phyloP scores from a whole-genome alignment of 2,797 vertebrate species.

The Psittacula derbiana region DNA sequence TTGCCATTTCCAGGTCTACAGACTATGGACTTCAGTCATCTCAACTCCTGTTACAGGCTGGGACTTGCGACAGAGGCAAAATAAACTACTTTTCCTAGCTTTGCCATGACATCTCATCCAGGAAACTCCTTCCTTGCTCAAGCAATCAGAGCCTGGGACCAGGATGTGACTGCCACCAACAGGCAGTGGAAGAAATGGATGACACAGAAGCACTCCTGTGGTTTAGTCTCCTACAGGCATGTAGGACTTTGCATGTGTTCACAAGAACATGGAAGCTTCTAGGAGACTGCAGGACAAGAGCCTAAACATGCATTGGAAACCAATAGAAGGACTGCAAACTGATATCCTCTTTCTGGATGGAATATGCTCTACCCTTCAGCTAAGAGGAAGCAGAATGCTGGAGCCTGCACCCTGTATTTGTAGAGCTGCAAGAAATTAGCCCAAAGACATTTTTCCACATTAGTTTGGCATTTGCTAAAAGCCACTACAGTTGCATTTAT shows the following conservation, averaged over 20 bases:
- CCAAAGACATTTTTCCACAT: slow-evolving; percentile 35
- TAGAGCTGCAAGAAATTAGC: not conserved
- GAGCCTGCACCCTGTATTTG: not conserved
- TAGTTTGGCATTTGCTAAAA: slow-evolving; percentile 54
- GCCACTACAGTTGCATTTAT: slow-evolving; percentile 18
- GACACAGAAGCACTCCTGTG: not conserved
- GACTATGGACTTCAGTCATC: not conserved
- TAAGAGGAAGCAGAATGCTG: not conserved
- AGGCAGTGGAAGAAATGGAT: not conserved
- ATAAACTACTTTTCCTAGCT: not conserved
- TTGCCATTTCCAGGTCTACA: not conserved
- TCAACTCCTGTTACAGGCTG: not conserved
- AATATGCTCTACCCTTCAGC: not conserved
- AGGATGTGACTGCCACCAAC: not conserved
- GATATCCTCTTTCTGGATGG: not conserved
- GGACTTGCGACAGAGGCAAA: not conserved
- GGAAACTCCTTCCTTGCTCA: slow-evolving; percentile 10
- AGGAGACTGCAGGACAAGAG: not conserved
- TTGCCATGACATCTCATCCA: not conserved
- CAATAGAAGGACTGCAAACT: not conserved
- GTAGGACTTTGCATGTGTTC: not conserved
- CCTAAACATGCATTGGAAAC: not conserved
- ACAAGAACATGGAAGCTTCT: not conserved
- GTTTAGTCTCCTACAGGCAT: not conserved
- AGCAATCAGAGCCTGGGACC: not conserved